Evolutionary conservation across 2,888 invertebrate genomes (phyloP).

Genomic region (Mythimna pallens): DNA sequence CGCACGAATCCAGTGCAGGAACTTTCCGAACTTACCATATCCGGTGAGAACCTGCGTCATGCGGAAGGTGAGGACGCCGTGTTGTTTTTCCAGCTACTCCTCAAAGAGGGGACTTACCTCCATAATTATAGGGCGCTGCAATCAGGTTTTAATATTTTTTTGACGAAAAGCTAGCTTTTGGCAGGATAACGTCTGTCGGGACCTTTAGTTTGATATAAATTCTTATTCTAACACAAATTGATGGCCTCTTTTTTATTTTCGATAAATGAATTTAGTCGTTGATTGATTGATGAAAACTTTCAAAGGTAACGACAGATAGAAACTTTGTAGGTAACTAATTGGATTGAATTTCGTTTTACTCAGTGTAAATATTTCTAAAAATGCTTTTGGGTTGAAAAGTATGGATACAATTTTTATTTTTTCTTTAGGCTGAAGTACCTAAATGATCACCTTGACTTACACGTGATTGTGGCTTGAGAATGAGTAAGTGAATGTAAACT

Average conservation of each 20-base stretch:
- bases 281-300: conserved; percentile 46
- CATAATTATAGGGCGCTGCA: too few species aligned
- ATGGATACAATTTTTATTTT: background rate
- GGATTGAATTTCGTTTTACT: conserved; percentile 26
- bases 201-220: background rate
- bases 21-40: too few species aligned
- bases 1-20: too few species aligned
- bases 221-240: background rate
- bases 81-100: too few species aligned
- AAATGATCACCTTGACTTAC: background rate
- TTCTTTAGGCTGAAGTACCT: background rate
- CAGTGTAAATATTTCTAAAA: conserved; percentile 9
- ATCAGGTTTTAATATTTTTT: too few species aligned
- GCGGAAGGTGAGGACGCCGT: too few species aligned
- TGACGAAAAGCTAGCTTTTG: too few species aligned
- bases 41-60: too few species aligned
- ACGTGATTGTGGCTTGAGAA: background rate
- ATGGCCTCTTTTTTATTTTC: conserved; percentile 5
- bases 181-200: too few species aligned
- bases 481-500: too few species aligned
- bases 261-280: conserved; percentile 30
- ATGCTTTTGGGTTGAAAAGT: background rate
- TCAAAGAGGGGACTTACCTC: too few species aligned
- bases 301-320: conserved; percentile 20
- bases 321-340: conserved; percentile 33